phyloP scores from a whole-genome alignment of 2,113 vertebrate species.

The Paradoxurus hermaphroditus region DNA sequence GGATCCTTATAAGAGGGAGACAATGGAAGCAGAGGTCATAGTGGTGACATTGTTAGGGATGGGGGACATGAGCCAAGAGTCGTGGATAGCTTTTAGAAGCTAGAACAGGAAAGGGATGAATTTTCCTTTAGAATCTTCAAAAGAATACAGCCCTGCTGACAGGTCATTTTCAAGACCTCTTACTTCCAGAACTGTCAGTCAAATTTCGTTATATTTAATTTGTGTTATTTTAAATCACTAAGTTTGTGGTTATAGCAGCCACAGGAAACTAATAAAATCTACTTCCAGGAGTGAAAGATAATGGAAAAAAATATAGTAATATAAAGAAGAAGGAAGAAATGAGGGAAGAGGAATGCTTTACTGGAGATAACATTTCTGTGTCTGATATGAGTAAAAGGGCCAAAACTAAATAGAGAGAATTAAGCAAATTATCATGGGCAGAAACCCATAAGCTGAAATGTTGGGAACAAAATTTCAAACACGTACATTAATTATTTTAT shows the following conservation, averaged over 20 bases:
- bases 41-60: neutral
- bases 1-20: neutral
- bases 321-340: neutral
- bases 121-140: neutral
- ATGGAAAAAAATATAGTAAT: neutral
- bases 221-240: neutral
- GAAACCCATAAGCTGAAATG: neutral
- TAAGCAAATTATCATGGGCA: neutral
- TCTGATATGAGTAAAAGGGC: neutral
- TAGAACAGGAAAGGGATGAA: neutral
- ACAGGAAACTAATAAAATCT: neutral
- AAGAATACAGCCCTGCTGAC: rapidly evolving
- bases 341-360: neutral
- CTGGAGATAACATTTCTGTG: neutral
- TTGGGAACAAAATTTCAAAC: neutral
- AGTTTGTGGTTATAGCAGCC: neutral
- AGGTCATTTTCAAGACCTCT: neutral
- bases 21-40: neutral
- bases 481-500: neutral
- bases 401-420: neutral
- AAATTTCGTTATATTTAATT: neutral
- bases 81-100: neutral
- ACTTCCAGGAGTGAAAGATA: neutral
- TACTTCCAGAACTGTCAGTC: neutral
- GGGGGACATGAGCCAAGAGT: rapidly evolving